Evolutionary conservation across 1,140 invertebrate genomes (phyloP), one percentile per base, ranked within the genome.

Genomic region (Drosophila paulistorum): DNA sequence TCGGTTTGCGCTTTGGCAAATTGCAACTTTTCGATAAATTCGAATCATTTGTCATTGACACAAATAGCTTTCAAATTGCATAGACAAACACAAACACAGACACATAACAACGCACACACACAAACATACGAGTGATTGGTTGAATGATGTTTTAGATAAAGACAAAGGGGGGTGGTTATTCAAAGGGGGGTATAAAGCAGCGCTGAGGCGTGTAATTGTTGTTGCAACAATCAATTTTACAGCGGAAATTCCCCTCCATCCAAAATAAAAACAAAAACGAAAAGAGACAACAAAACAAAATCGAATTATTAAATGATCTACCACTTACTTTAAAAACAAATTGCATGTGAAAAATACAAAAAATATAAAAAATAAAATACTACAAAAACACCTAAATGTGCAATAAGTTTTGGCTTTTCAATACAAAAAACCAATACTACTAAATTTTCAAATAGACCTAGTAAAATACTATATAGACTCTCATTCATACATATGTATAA

Each of bases 31-130:
- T 89, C 84, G 81, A 89, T 89, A 84, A 79, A 84, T 89, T 90
- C 84, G 84, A 89, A 89, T 89, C 85, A 87, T 87, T 87, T 87
- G 84, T 89, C 84, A 89, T 89, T 89, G 84, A 89, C 84, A 89
- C 84, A 89, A 89, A 89, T 89, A 89, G 77, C 85, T 89, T 89
- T 89, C 85, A 89, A 89, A 89, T 87, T 87, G 84, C 73, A 80
- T 67, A 83, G 75, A 71, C 80, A 83, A 71, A 69, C 66, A 65
- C 54, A 74, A 58, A 72, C 37, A 78, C 45, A 66, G 11, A 68
- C 42, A 67, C 62, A 62, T 9, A 51, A 30, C 30, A 7, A 23
- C 23, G 59, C n/a, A 51, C 58, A 63, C 54, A 76, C 39, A 80
- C 58, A 79, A 64, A 58, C 58, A 70, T 13, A 48, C 65, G 48